Base-by-base conservation (phyloP, 35 echinoderm and acorn worm species). In the Ptychodera flava region DNA sequence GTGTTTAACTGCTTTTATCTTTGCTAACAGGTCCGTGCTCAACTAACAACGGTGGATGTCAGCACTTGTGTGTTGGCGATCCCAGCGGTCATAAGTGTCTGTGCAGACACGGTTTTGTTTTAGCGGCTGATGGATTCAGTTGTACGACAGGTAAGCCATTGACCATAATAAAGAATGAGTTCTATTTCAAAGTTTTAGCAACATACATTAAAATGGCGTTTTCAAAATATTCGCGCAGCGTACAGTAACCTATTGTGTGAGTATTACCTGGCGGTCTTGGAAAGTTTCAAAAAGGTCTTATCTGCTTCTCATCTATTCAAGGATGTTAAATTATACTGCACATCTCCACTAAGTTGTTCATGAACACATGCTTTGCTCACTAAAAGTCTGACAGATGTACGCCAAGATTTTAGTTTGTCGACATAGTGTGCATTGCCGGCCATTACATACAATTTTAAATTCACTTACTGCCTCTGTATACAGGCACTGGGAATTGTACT, bases 141-240 rank as follows among this genome's bases (percentile, higher is more conserved):
- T 97, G 95, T 78, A 36, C 79, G n/a, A 86, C 92, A 85, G 81
- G 95, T 97, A 86, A 85, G 88, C 36, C 22, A n/a, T n/a, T n/a
- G n/a, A n/a, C 22, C 45, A 6, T 12, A 64, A 22, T 64, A 6
- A 64, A 64, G 22, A 64, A 22, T 64, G 45, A 64, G 6, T 64
- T 6, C 6, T 64, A 64, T 64, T 12, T 22, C 22, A 64, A 64
- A 64, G 22, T n/a, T n/a, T n/a, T 12, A 64, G 6, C 45, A 64
- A 12, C 45, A 64, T 64, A 64, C 45, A 64, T 64, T 12, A 64
- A 6, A 64, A n/a, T n/a, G n/a, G n/a, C n/a, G n/a, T n/a, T n/a
- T n/a, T n/a, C n/a, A n/a, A n/a, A n/a, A n/a, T n/a, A n/a, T n/a
- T n/a, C n/a, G n/a, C n/a, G n/a, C n/a, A n/a, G n/a, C n/a, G n/a